phyloP scores from a whole-genome alignment of 1,140 invertebrate species.

The Pogonomyrmex barbatus region DNA sequence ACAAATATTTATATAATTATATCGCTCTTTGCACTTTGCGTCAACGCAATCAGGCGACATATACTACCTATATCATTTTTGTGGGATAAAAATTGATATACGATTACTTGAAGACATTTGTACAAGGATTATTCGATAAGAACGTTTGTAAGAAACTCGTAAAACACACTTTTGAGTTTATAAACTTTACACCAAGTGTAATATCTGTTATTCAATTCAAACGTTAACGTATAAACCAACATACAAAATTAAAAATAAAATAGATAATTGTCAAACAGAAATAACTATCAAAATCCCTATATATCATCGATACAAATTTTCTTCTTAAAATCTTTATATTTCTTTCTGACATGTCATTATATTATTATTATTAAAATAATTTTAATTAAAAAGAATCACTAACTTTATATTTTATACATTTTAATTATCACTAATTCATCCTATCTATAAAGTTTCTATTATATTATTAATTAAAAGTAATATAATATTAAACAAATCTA shows the following conservation, averaged over 20 bases:
- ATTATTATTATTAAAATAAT: not conserved
- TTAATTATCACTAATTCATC: not conserved
- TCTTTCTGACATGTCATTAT: not conserved
- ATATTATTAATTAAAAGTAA: conserved; percentile 1
- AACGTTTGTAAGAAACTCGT: not conserved
- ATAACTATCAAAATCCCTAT: not conserved
- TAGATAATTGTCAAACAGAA: not conserved
- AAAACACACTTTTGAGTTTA: not conserved
- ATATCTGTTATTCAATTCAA: not conserved
- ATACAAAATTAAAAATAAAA: not conserved
- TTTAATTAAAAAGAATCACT: conserved; percentile 15
- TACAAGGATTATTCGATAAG: not conserved
- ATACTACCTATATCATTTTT: not conserved
- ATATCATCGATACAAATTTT: not conserved
- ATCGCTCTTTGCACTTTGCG: conserved; percentile 21
- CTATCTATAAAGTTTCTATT: not conserved
- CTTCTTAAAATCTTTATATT: not conserved
- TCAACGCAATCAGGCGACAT: not conserved
- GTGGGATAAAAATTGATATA: conserved; percentile 1
- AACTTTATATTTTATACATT: not conserved
- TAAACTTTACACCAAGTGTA: conserved; percentile 14
- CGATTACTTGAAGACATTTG: not conserved
- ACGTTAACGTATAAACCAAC: not conserved
- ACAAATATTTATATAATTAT: conserved; percentile 31
- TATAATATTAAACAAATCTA: not conserved